Base-by-base conservation (phyloP, 2,797 vertebrate genomes). In the Lycodopsis pacificus region DNA sequence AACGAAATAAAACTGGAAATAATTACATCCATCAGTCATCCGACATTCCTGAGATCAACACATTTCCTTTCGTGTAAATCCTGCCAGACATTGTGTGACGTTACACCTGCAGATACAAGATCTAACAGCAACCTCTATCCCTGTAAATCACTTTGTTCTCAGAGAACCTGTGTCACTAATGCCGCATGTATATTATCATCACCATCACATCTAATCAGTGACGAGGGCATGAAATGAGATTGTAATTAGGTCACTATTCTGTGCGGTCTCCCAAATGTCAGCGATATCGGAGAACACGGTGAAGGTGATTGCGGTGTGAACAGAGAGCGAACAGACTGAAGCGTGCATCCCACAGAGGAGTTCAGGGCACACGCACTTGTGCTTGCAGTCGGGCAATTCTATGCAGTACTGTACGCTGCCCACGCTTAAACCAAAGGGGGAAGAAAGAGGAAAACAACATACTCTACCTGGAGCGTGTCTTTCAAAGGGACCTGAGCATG, bases 221-320 rank as follows among this genome's bases (percentile, higher is more conserved):
- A 71, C 66, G 66, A 71, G 67, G 25, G 73, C 61, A 58, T 83
- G 73, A 77, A 79, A 85, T 85, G 54, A 79, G 40, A 70, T 58
- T 53, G 63, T 64, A 79, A 83, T 84, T 65, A 61, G 78, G 69
- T 77, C 65, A 70, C 54, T 73, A 27, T 73, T 86, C 76, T 80
- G 25, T 59, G 36, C 68, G 48, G 42, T 15, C 46, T 30, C 32
- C 25, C 38, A 85, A 76, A 80, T 71, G 73, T 76, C 56, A 74
- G 64, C 6, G 32, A 54, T 76, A 65, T 70, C 53, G 59, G 44
- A 74, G 63, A 77, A 72, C 42, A 51, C 4, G 42, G 20, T 7
- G 25, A 68, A 32, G 65, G 20, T 51, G 49, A 51, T 22, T 22
- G n/a, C n/a, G 11, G 14, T 66, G 19, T 22, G 73, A 69, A 44